These are phyloP conservation scores for Aix galericulata DNA, from an alignment of 2,113 vertebrate species.

Conservation along the genomic window DNA sequence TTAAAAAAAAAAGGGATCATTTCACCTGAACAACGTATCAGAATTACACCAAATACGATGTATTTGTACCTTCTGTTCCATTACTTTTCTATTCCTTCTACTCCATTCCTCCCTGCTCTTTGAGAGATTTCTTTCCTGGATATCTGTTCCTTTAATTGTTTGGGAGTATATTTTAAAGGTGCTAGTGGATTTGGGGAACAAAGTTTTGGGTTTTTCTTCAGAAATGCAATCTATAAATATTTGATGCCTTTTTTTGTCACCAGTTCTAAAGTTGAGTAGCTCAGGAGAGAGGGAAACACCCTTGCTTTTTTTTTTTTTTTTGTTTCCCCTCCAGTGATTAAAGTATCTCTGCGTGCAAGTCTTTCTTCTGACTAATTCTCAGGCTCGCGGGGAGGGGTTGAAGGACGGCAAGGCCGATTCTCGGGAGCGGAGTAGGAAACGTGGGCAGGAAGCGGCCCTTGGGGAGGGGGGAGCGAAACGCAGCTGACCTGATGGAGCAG, in stretches of 20 bases:
- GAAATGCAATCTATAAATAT: background rate
- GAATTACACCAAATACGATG: background rate
- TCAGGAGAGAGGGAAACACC: background rate
- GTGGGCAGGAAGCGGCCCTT: background rate
- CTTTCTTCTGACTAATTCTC: background rate
- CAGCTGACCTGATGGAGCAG: background rate
- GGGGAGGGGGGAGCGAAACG: background rate
- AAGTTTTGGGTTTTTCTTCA: background rate
- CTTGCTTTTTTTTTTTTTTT: background rate
- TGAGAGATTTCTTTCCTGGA: background rate
- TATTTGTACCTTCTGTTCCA: background rate
- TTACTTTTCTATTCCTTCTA: background rate
- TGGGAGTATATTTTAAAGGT: background rate
- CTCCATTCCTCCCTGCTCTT: background rate
- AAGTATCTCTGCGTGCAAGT: background rate
- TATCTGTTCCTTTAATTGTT: background rate
- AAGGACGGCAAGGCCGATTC: background rate
- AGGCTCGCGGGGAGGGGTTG: background rate
- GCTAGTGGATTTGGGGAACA: background rate
- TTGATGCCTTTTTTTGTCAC: background rate
- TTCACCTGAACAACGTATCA: fast-evolving
- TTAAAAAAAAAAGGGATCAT: background rate
- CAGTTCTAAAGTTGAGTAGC: background rate
- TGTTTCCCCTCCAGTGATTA: background rate
- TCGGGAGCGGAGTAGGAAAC: background rate